phyloP scores from a whole-genome alignment of 2,797 vertebrate species.

The Trachurus trachurus region DNA sequence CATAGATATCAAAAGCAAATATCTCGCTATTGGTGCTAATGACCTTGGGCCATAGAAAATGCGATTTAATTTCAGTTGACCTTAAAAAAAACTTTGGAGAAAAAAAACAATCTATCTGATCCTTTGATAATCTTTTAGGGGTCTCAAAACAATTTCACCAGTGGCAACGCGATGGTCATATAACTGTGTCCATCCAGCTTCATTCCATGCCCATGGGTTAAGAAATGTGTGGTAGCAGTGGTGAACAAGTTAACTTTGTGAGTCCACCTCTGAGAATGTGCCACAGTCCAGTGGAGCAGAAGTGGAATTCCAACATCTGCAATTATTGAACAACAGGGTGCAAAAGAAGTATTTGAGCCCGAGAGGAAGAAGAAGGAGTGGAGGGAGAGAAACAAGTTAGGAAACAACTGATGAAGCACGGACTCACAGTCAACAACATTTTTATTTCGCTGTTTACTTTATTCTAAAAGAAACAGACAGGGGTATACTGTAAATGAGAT shows the following conservation, averaged over 20 bases:
- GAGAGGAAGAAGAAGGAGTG: slow-evolving; percentile 42
- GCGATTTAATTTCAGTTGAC: background rate
- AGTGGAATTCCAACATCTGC: slow-evolving; percentile 80
- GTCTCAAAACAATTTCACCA: background rate
- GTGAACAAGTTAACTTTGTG: slow-evolving; percentile 54
- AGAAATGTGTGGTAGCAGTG: slow-evolving; percentile 12
- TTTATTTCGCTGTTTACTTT: slow-evolving; percentile 82
- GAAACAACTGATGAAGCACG: slow-evolving; percentile 53
- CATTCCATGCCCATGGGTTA: slow-evolving; percentile 8
- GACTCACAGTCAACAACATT: slow-evolving; percentile 36
- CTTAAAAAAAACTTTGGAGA: too few relatives aligned
- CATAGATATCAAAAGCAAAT: too few relatives aligned
- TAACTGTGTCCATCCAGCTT: background rate
- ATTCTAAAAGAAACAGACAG: slow-evolving; percentile 85
- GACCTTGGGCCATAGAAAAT: background rate
- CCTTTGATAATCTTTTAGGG: background rate
- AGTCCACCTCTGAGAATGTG: slow-evolving; percentile 65
- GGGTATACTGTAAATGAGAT: slow-evolving; percentile 81
- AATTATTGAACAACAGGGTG: slow-evolving; percentile 84
- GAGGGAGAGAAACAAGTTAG: slow-evolving; percentile 42
- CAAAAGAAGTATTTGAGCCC: slow-evolving; percentile 70
- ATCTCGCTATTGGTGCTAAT: too few relatives aligned
- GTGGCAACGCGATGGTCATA: background rate
- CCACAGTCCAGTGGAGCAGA: slow-evolving; percentile 79
- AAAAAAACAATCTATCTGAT: too few relatives aligned